phyloP scores from a whole-genome alignment of 2,797 vertebrate species.

The Taeniopygia guttata region DNA sequence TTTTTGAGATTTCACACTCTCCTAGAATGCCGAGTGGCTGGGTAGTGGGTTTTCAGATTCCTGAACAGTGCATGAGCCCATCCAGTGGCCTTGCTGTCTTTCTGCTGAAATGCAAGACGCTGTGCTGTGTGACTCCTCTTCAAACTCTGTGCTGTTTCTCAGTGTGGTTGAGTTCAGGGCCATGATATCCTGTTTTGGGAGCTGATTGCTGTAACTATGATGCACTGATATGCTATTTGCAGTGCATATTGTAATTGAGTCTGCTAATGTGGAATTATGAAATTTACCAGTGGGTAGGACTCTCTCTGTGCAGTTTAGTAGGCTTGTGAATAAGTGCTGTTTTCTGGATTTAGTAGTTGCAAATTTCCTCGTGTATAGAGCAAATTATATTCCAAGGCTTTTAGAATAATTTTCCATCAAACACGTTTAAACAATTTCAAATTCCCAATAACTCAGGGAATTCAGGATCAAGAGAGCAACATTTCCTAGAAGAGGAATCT shows the following conservation, averaged over 20 bases:
- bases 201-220: neutral
- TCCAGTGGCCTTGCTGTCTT: neutral
- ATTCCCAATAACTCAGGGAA: neutral
- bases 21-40: fast-evolving
- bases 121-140: neutral
- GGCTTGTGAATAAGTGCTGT: neutral
- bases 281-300: neutral
- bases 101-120: fast-evolving
- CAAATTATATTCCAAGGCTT: neutral
- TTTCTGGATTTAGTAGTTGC: neutral
- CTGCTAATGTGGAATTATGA: constrained; percentile 31
- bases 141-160: neutral
- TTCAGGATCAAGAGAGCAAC: neutral
- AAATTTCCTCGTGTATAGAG: neutral
- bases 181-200: neutral
- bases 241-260: constrained; percentile 24
- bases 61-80: neutral
- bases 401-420: neutral
- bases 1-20: neutral
- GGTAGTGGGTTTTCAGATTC: neutral
- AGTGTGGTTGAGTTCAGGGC: neutral
- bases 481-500: constrained; percentile 41
- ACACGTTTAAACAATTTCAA: neutral
- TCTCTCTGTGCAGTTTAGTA: neutral
- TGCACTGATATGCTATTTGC: neutral